Base-by-base conservation (phyloP, 2,797 vertebrate species). In the Prunella strophiata region DNA sequence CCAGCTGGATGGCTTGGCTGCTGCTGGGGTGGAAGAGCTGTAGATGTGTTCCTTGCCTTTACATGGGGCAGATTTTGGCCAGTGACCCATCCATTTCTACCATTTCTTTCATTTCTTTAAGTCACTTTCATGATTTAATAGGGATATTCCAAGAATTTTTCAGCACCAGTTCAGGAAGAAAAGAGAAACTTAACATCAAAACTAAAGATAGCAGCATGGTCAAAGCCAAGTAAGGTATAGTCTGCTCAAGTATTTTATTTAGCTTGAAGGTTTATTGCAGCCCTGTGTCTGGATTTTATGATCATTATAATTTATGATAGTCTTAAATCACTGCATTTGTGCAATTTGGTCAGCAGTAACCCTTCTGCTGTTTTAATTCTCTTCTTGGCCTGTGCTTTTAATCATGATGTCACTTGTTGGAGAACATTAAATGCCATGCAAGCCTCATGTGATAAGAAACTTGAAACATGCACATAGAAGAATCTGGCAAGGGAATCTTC, bases 241-340 rank as follows among this genome's bases (percentile, higher is more conserved):
- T 83, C 85, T 88, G 71, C 94, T 94, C 47, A 75, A 91, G 65
- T 89, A 30, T 96, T 95, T 93, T 93, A 77, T 94, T 91, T 94
- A 93, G 81, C 85, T 59, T 91, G 70, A 93, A 51, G 20, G 18
- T 70, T 89, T 90, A 34, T 81, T 36, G 71, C 70, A 70, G 79
- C 47, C 9, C 48, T 55, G 9, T 45, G 34, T 58, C 59, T 81
- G 71, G 30, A n/a, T 88, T 94, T 95, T 89, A 42, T 34, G 34
- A 26, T 55, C 3, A 0, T 73, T 83, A 16, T 75, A 42, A 40
- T 85, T 93, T 89, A 71, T 51, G 30, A 5, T 40, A 32, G 48
- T 67, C 43, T 76, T 82, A 85, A 90, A 75, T 89, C 54, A 48
- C 23, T 63, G 25, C 7, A 14, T 72, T 80, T 71, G 47, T 88